These are phyloP conservation scores for Morpho achilles DNA, from an alignment of 2,888 invertebrate genomes.

Conservation along the genomic window DNA sequence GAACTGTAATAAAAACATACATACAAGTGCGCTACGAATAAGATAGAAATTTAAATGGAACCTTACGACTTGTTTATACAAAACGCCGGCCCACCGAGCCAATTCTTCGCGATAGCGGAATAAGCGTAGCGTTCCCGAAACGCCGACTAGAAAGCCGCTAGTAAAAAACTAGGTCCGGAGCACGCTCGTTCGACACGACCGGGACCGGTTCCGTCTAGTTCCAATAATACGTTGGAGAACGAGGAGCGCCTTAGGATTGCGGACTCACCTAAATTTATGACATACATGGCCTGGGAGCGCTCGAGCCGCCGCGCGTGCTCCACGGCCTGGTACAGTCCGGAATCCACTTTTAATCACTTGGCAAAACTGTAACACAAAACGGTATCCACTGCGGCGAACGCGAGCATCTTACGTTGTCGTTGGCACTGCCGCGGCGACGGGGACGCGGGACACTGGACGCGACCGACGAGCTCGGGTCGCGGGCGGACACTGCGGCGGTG, in stretches of 20 bases:
- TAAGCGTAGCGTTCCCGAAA: slow-evolving; percentile 28
- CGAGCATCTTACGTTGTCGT: slow-evolving; percentile 66
- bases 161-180: slow-evolving; percentile 44
- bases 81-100: slow-evolving; percentile 34
- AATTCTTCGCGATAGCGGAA: slow-evolving; percentile 22
- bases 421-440: slow-evolving; percentile 53
- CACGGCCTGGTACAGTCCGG: slow-evolving; percentile 74
- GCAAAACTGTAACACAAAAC: slow-evolving; percentile 59
- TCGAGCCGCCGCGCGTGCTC: slow-evolving; percentile 74
- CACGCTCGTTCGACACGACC: slow-evolving; percentile 40
- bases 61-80: slow-evolving; percentile 53
- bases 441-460: slow-evolving; percentile 43
- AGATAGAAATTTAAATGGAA: slow-evolving; percentile 67
- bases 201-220: slow-evolving; percentile 65
- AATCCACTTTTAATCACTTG: slow-evolving; percentile 72
- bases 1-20: slow-evolving; percentile 76
- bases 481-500: slow-evolving; percentile 54
- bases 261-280: slow-evolving; percentile 78
- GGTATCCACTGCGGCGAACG: slow-evolving; percentile 62
- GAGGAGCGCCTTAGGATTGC: slow-evolving; percentile 50
- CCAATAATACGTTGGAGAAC: slow-evolving; percentile 55
- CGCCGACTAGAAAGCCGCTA: slow-evolving; percentile 45
- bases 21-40: slow-evolving; percentile 63
- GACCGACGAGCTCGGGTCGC: slow-evolving; percentile 48
- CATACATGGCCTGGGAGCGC: slow-evolving; percentile 79